phyloP scores from a whole-genome alignment of 2,113 vertebrate species.

The Recurvirostra avosetta region DNA sequence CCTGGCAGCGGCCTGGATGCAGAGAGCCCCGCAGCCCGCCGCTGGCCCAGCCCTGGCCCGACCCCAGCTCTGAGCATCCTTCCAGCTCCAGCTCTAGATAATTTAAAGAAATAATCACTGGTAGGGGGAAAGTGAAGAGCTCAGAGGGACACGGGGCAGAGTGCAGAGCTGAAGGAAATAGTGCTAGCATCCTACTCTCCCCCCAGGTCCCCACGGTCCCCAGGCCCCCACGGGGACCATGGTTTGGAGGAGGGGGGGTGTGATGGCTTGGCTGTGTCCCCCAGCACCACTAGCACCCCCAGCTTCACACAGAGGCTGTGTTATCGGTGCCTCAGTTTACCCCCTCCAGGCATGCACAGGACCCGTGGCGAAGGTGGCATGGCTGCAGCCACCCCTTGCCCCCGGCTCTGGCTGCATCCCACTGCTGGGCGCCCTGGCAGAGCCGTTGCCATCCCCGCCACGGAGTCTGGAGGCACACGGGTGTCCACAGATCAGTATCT shows the following conservation, averaged over 20 bases:
- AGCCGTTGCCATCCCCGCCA: rapidly evolving
- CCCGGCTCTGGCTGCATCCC: not conserved
- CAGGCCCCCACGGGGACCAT: not conserved
- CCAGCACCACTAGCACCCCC: no score
- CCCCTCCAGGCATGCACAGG: not conserved
- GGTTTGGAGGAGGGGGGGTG: not conserved
- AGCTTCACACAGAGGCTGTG: no score
- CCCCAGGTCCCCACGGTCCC: no score
- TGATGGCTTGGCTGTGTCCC: rapidly evolving
- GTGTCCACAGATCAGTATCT: not conserved
- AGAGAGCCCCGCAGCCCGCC: rapidly evolving
- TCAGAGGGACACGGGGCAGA: not conserved
- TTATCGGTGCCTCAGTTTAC: not conserved
- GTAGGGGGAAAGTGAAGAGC: not conserved
- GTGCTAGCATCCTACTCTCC: no score
- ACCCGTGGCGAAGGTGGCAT: rapidly evolving
- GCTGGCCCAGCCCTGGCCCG: no score
- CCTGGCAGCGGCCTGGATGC: not conserved
- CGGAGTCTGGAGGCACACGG: not conserved
- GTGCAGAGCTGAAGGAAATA: not conserved
- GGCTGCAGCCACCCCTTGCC: rapidly evolving
- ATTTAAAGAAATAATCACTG: not conserved
- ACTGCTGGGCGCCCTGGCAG: not conserved
- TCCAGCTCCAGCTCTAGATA: not conserved
- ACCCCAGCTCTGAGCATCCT: not conserved